These are phyloP conservation scores for Pentalonia nigronervosa DNA, from an alignment of 1,140 invertebrate species.

Conservation along the genomic window DNA sequence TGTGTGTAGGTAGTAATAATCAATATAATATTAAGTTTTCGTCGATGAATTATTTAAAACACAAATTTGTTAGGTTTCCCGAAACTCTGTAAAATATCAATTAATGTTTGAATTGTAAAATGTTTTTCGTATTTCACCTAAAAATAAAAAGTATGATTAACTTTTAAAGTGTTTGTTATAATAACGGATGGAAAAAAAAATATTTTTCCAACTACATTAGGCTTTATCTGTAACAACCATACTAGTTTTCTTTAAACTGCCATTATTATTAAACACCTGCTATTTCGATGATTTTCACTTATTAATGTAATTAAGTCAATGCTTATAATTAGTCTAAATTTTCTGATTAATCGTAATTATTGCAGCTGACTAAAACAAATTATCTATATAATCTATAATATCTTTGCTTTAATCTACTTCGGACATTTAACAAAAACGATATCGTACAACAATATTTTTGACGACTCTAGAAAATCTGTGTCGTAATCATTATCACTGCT, in stretches of 20 bases:
- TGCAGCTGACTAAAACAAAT: not conserved
- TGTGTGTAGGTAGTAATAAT: not conserved
- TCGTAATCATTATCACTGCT: not conserved
- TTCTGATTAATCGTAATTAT: not conserved
- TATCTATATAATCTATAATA: not conserved
- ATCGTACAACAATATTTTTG: not conserved
- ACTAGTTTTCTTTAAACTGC: not conserved
- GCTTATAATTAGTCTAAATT: not conserved
- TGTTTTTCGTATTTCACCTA: not conserved
- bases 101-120: not conserved
- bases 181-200: not conserved
- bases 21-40: not conserved
- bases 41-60: not conserved
- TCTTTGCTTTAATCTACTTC: no score
- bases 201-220: not conserved
- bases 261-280: not conserved
- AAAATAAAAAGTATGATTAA: not conserved
- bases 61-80: not conserved
- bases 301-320: not conserved
- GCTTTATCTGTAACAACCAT: not conserved
- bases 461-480: not conserved
- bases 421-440: not conserved
- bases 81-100: not conserved
- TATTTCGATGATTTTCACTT: not conserved
- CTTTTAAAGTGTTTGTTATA: not conserved